Percentiles rank a stretch among this genome's conserved stretches.
Conservation (phyloP, 2,888 invertebrate genomes). For the Steinernema carpocapsae region DNA sequence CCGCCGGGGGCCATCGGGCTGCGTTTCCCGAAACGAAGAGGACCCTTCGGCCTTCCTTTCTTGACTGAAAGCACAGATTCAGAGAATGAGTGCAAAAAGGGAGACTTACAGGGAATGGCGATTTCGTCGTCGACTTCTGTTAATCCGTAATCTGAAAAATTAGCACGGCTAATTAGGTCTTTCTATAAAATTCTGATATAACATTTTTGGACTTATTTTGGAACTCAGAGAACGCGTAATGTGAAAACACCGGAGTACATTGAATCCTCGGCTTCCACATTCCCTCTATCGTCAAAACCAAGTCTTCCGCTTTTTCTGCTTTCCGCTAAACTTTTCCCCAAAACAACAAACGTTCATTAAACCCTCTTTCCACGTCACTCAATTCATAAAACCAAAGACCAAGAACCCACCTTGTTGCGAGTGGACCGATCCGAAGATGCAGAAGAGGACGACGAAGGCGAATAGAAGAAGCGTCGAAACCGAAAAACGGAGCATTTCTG, state of each 20-base stretch:
- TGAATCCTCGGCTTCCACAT: no score
- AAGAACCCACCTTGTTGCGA: conserved; percentile 3
- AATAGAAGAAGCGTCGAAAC: background rate
- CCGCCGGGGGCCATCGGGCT: conserved; percentile 2
- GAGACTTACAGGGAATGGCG: conserved; percentile 9
- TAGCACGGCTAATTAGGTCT: no score
- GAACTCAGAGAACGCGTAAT: background rate
- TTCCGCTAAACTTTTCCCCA: no score
- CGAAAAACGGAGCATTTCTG: conserved; percentile 11
- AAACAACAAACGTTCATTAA: no score
- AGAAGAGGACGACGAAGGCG: conserved; percentile 31
- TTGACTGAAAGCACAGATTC: conserved; percentile 2
- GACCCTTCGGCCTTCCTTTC: conserved; percentile 23
- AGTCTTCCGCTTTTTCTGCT: no score
- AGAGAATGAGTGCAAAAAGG: background rate
- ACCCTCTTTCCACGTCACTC: no score
- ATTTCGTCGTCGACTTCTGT: conserved; percentile 8
- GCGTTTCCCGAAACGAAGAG: conserved; percentile 29
- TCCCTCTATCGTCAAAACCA: no score
- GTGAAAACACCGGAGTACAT: background rate
- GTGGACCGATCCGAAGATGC: conserved; percentile 22
- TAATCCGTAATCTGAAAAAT: conserved; percentile 1
- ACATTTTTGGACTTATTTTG: no score
- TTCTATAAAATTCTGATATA: no score
- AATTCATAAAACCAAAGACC: no score